These are phyloP conservation scores for Hydrozoanthus gracilis DNA, from an alignment of 92 coral and sea anemone genomes.

Conservation along the genomic window DNA sequence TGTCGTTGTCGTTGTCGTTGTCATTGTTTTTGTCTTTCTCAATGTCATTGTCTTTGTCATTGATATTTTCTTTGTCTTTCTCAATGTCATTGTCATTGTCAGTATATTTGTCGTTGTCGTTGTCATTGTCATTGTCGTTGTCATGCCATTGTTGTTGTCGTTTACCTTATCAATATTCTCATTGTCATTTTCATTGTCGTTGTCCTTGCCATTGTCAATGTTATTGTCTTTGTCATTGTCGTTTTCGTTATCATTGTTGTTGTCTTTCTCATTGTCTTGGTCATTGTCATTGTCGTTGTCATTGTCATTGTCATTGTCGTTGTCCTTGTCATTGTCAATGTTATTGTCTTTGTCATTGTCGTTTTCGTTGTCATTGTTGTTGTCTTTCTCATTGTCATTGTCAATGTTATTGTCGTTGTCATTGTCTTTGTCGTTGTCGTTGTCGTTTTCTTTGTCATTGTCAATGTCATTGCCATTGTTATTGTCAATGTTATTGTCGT, in stretches of 20 bases:
- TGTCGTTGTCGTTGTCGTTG: neutral
- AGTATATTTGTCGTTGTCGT: neutral
- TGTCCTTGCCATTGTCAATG: neutral
- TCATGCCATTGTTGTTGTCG: too few relatives aligned
- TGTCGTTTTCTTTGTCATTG: neutral
- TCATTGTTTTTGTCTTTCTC: too few relatives aligned
- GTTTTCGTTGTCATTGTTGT: neutral
- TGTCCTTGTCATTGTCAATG: too few relatives aligned
- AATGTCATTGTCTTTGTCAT: neutral
- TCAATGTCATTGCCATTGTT: neutral
- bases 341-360: neutral
- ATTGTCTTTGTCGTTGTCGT: too few relatives aligned
- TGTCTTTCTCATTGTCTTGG: neutral
- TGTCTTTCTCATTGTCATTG: too few relatives aligned
- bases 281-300: neutral
- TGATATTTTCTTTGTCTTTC: neutral
- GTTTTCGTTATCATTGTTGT: neutral
- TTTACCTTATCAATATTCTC: too few relatives aligned
- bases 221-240: too few relatives aligned
- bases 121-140: neutral
- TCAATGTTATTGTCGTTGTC: too few relatives aligned
- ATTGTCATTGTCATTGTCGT: neutral
- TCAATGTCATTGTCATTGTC: neutral
- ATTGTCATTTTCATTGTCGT: neutral
- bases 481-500: neutral